These are phyloP conservation scores for Orientallactaga sibirica DNA, from an alignment of 2,797 vertebrate genomes.

Conservation along the genomic window DNA sequence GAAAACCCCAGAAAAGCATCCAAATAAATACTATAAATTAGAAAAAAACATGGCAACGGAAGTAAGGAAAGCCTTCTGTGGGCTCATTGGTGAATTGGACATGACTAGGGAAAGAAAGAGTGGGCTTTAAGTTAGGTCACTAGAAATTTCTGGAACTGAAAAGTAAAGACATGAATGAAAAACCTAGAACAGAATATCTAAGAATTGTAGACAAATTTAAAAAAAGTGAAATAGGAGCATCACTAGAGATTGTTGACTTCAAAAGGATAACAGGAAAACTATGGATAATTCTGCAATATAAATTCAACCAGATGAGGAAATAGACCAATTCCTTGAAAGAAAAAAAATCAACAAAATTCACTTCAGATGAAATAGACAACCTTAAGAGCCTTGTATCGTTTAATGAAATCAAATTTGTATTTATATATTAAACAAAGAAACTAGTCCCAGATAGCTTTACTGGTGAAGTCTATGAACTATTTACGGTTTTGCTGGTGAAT, in stretches of 20 bases:
- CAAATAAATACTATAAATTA: constrained; percentile 22
- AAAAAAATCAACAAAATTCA: constrained; percentile 25
- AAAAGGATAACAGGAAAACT: background rate
- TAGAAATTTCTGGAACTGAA: constrained; percentile 6
- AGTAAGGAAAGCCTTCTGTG: background rate
- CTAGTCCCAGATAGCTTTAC: background rate
- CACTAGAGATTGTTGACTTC: background rate
- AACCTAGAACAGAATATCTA: background rate
- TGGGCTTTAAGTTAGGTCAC: background rate
- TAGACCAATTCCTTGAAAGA: background rate
- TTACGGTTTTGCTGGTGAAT: background rate
- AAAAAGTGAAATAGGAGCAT: background rate
- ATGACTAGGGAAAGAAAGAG: background rate
- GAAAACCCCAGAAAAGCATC: background rate
- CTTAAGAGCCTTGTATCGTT: background rate
- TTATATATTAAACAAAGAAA: background rate
- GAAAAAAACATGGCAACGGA: background rate
- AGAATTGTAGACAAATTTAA: background rate
- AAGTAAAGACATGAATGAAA: background rate
- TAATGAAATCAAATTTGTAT: background rate
- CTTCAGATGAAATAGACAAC: constrained; percentile 5
- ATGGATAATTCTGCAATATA: background rate
- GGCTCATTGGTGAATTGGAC: background rate
- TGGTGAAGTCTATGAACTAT: background rate
- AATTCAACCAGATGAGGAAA: background rate